Evolutionary conservation across 1,140 invertebrate genomes (phyloP).

Genomic region (Colletes gigas): DNA sequence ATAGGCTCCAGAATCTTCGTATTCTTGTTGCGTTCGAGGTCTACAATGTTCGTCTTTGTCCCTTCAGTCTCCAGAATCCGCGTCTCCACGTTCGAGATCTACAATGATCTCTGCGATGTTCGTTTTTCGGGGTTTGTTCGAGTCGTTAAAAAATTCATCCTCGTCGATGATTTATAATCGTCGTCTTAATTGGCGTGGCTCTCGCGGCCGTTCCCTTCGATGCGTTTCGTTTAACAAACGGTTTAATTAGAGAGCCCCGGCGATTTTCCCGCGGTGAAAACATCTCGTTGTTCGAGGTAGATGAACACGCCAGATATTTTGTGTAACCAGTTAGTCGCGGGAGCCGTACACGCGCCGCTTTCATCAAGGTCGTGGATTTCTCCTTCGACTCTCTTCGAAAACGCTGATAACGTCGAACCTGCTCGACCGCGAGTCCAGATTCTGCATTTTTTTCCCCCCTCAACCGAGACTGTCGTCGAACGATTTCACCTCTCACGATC

Average conservation of each 20-base stretch:
- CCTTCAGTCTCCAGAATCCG: too few species aligned
- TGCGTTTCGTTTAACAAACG: conserved; percentile 39
- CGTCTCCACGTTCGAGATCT: too few species aligned
- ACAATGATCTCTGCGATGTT: too few species aligned
- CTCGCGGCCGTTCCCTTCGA: conserved; percentile 3
- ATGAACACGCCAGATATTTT: conserved; percentile 45
- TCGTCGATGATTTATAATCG: conserved; percentile 25
- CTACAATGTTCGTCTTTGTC: too few species aligned
- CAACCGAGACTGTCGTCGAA: background rate
- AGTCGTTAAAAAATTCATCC: background rate
- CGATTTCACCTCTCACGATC: conserved; percentile 48
- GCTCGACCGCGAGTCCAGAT: conserved; percentile 26
- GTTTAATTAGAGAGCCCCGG: conserved; percentile 38
- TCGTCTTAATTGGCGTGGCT: conserved; percentile 24
- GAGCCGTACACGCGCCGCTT: conserved; percentile 36
- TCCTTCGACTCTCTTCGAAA: conserved; percentile 36
- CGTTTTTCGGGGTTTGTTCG: background rate
- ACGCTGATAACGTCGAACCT: conserved; percentile 54
- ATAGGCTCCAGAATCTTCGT: too few species aligned
- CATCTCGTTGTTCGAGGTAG: conserved; percentile 20
- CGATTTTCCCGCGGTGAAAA: conserved; percentile 47
- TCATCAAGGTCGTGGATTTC: conserved; percentile 54
- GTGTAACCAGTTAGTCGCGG: conserved; percentile 36
- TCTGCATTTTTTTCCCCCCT: conserved; percentile 29
- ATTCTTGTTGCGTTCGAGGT: too few species aligned